Evolutionary conservation across 2,797 vertebrate species (phyloP), one percentile per base, ranked within the genome.

Genomic region (Mormyrus proboscirostris): DNA sequence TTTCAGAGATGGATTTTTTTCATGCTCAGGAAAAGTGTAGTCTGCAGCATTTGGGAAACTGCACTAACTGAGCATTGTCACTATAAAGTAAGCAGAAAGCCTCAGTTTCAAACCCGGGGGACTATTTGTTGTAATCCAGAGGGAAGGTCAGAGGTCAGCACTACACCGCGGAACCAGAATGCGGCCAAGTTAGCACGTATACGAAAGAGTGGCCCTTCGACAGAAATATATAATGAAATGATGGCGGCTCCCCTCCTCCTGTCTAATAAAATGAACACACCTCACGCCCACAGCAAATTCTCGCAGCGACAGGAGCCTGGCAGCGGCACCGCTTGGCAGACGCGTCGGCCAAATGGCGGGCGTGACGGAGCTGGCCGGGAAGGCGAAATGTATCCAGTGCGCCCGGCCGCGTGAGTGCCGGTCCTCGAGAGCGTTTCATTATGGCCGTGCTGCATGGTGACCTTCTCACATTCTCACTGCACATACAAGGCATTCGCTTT

Each of bases 221-320:
- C 38, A 76, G 82, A 88, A 90, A 88, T 90, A 87, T 91, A 90
- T 92, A 92, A 92, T 92, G 53, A 91, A 91, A 92, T 53, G 69
- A 88, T 65, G 47, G 53, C 87, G 44, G 29, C 83, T 53, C 87
- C 76, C 51, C 89, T 49, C 79, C 57, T 38, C 38, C 7, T 22
- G 88, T 69, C 91, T 92, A 93, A 91, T 93, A 92, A 92, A 91
- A 89, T 62, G 10, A 92, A 89, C 89, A 83, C 90, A 89, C 89
- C 90, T 90, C 89, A 90, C 79, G 85, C 90, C 86, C 76, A 53
- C 90, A 86, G 88, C 89, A 91, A 90, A 89, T 91, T 90, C 88
- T 88, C 89, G 88, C 90, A 88, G 90, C 62, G 90, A 88, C 88
- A 69, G 89, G 89, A 83, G 89, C 49, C 69, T 91, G 92, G 90